Base-by-base conservation (phyloP, 2,113 vertebrate species). In the Telmatochromis bifrenatus region DNA sequence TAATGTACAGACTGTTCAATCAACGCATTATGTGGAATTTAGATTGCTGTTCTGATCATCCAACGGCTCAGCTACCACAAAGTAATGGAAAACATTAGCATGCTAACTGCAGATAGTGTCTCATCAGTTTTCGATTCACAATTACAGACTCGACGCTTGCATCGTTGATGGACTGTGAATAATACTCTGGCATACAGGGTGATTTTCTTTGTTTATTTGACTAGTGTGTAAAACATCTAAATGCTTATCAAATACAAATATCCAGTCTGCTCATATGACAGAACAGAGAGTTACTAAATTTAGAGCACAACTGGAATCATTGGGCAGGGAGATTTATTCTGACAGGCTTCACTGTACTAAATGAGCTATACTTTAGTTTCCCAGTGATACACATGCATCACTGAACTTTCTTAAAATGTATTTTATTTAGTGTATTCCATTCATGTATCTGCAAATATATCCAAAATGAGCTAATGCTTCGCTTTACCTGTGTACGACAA, bases 1-100 rank as follows among this genome's bases (percentile, higher is more conserved):
- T 93, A 95, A 93, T 94, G 90, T 94, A 94, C 87, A 95, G 94
- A 95, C 92, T 94, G 93, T 93, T 94, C 95, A 94, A 94, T 96
- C 94, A 90, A 73, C 14, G 73, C 86, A 90, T 91, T 95, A 89
- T 88, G 89, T 84, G 88, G 89, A 68, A 88, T 89, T 92, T 89
- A 86, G 84, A 94, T 95, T 90, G 93, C 89, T 82, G 88, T 90
- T 92, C 86, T 93, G 93, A 93, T 95, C 91, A 90, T 79, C 92
- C 91, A 85, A 92, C 82, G 88, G 92, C 88, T 89, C 92, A 90
- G 90, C 91, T 84, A 88, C 82, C 87, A 79, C 88, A 88, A 92
- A 91, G 85, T 94, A 95, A 94, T 95, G 93, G 90, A 90, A 91
- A 91, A 84, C 91, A 96, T 95, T 93, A 91, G 88, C 92, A 94